phyloP scores from a whole-genome alignment of 2,113 vertebrate species.

The Urocitellus parryii region DNA sequence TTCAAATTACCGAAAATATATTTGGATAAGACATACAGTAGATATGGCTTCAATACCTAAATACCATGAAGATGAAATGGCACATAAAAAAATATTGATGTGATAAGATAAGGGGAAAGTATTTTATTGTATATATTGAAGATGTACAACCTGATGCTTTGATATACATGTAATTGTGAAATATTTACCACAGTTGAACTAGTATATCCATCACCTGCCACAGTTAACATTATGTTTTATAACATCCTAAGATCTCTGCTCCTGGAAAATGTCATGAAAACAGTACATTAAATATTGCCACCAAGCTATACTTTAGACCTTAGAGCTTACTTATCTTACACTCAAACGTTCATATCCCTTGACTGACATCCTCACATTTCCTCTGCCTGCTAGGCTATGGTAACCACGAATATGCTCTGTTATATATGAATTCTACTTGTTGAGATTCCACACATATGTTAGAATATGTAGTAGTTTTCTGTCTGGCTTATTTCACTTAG shows the following conservation, averaged over 20 bases:
- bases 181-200: background rate
- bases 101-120: background rate
- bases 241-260: background rate
- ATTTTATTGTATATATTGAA: background rate
- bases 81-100: background rate
- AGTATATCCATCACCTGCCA: background rate
- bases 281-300: background rate
- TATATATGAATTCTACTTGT: background rate
- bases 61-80: background rate
- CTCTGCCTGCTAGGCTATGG: background rate
- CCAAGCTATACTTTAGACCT: background rate
- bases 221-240: background rate
- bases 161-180: background rate
- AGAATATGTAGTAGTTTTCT: background rate
- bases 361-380: background rate
- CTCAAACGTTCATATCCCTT: background rate
- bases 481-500: background rate
- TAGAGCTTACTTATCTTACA: background rate
- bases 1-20: slow-evolving; percentile 5
- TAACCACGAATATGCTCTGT: background rate
- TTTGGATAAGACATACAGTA: background rate
- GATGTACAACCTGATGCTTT: background rate
- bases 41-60: background rate
- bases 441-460: background rate
- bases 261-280: background rate